phyloP scores from a whole-genome alignment of 2,113 vertebrate species.

The Crotophaga sulcirostris region DNA sequence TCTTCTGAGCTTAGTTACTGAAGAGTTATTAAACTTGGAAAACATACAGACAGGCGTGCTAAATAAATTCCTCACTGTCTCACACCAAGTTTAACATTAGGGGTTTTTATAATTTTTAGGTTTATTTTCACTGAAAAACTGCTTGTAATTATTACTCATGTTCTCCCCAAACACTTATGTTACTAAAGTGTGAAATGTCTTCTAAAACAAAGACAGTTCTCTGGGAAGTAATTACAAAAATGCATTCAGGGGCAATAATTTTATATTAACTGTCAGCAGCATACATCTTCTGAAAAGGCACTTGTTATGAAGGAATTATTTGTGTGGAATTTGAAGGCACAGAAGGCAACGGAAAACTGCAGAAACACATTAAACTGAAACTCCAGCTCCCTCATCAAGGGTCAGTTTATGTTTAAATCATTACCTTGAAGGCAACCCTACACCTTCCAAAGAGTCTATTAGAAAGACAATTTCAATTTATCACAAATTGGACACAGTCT shows the following conservation, averaged over 20 bases:
- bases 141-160: slow-evolving; percentile 77
- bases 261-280: slow-evolving; percentile 83
- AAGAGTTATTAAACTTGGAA: slow-evolving; percentile 71
- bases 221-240: slow-evolving; percentile 85
- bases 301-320: slow-evolving; percentile 82
- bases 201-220: slow-evolving; percentile 84
- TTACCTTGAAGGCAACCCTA: slow-evolving; percentile 67
- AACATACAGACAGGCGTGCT: slow-evolving; percentile 64
- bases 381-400: slow-evolving; percentile 75
- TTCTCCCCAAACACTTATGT: slow-evolving; percentile 82
- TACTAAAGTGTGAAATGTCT: slow-evolving; percentile 83
- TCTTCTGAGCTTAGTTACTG: slow-evolving; percentile 63
- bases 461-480: slow-evolving; percentile 64
- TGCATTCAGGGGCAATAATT: slow-evolving; percentile 85
- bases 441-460: slow-evolving; percentile 55
- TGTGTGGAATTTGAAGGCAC: slow-evolving; percentile 68
- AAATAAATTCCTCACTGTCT: slow-evolving; percentile 72
- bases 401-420: slow-evolving; percentile 79
- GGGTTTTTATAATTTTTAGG: slow-evolving; percentile 70
- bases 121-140: slow-evolving; percentile 78
- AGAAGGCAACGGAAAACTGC: slow-evolving; percentile 61
- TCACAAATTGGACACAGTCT: slow-evolving; percentile 45
- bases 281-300: slow-evolving; percentile 80
- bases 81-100: slow-evolving; percentile 73
- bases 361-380: slow-evolving; percentile 62